Evolutionary conservation across 2,113 vertebrate species (phyloP), one percentile per base, ranked within the genome.

Genomic region (Clarias batrachus): DNA sequence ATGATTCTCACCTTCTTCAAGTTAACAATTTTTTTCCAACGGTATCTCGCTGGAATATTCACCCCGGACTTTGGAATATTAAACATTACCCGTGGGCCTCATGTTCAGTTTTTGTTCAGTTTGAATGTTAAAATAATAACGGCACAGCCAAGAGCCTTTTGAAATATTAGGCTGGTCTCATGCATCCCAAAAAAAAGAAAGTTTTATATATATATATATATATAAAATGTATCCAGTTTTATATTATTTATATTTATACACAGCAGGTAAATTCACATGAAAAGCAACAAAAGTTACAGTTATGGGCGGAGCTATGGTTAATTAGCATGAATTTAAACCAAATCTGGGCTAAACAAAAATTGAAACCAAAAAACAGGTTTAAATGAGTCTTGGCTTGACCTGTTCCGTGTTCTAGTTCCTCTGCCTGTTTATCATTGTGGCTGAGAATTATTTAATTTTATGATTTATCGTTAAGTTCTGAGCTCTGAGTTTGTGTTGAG

Each of bases 21-120:
- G 66, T 66, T 81, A 65, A 37, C 59, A 74, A 86, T 84, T 89
- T 8, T 66, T 85, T 12, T 23, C 48, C n/a, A 6, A 25, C 60
- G 33, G 57, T 66, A 57, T 85, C 74, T 23, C 25, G 37, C 60
- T 81, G n/a, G 60, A 82, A 76, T 68, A 85, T 66, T 76, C 59
- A 87, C 82, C 82, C 63, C 59, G 48, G 62, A 77, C 77, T 37
- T n/a, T 21, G n/a, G 77, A 79, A 83, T 71, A 68, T 82, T 21
- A 85, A 82, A 83, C 86, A 30, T 83, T 52, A 16, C 66, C 70
- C 60, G 66, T 76, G 62, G 59, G 19, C n/a, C 23, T 25, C n/a
- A 3, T 73, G 41, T 80, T n/a, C 52, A 48, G 83, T 73, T 65
- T 78, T 48, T 52, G n/a, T 27, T 66, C 12, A 68, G 37, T 65